phyloP scores from a whole-genome alignment of 2,888 invertebrate genomes.

The Drosophila ochracea region DNA sequence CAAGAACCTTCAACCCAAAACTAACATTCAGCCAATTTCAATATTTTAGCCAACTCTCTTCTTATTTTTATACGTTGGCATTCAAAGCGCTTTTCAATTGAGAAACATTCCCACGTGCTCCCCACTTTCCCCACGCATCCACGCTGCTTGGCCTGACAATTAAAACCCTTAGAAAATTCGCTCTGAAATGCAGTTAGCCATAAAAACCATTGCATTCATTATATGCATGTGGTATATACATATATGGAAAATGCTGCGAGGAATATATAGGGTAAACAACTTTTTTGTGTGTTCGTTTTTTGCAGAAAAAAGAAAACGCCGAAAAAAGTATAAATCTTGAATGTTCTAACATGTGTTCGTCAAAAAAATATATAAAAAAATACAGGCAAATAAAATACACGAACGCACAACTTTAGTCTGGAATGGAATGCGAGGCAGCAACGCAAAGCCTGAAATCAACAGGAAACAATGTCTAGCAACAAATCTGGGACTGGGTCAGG shows the following conservation, averaged over 20 bases:
- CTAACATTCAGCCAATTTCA: neutral
- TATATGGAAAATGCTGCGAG: constrained; percentile 41
- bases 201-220: constrained; percentile 65
- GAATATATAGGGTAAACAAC: constrained; percentile 26
- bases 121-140: neutral
- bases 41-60: neutral
- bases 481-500: neutral
- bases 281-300: constrained; percentile 31
- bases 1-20: constrained; percentile 4
- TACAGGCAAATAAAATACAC: constrained; percentile 44
- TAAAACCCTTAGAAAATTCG: constrained; percentile 40
- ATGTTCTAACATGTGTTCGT: constrained; percentile 71
- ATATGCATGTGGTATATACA: constrained; percentile 7
- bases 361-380: constrained; percentile 42
- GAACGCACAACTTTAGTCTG: constrained; percentile 36
- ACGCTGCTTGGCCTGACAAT: constrained; percentile 49
- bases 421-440: constrained; percentile 21
- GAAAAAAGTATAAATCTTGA: constrained; percentile 69
- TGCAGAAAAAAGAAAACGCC: neutral
- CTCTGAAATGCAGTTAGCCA: constrained; percentile 62
- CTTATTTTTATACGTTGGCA: constrained; percentile 20
- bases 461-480: constrained; percentile 21
- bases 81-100: constrained; percentile 66
- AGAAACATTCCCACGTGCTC: constrained; percentile 12
- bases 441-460: constrained; percentile 48